Conservation (phyloP, 2,797 vertebrate species). For the Borostomias antarcticus region DNA sequence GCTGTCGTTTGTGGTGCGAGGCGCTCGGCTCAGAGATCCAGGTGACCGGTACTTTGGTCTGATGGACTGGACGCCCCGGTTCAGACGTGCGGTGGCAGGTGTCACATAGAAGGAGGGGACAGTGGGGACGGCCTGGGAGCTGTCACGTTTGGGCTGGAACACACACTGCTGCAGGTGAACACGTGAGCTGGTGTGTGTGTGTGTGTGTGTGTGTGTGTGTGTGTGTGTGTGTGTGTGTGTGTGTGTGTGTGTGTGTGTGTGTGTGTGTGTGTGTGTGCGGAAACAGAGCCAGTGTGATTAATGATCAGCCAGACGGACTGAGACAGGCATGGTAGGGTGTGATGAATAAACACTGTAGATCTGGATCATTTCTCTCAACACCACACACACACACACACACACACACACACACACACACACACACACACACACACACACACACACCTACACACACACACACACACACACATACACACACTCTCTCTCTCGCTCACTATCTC, state of each 20-base stretch:
- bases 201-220: constrained; percentile 24
- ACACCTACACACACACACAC: too few relatives aligned
- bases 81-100: constrained; percentile 22
- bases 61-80: constrained; percentile 8
- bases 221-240: constrained; percentile 23
- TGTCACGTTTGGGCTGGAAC: constrained; percentile 22
- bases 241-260: constrained; percentile 28
- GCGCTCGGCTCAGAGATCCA: constrained; percentile 15
- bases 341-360: constrained; percentile 50
- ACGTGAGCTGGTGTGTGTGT: constrained; percentile 13
- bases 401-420: constrained; percentile 4
- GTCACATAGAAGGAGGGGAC: constrained; percentile 23
- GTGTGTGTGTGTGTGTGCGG: constrained; percentile 14
- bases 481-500: too few relatives aligned
- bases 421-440: too few relatives aligned
- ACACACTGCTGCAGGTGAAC: constrained; percentile 25
- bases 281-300: constrained; percentile 39
- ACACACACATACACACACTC: too few relatives aligned
- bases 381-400: constrained; percentile 5
- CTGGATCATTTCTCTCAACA: constrained; percentile 20
- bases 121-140: constrained; percentile 31
- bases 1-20: constrained; percentile 3
- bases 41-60: constrained; percentile 43
- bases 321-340: constrained; percentile 47
- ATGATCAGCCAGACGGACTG: constrained; percentile 33